Percentiles rank a stretch among this genome's conserved stretches.
Conservation (phyloP, 2,113 vertebrate species). For the Bos indicus region DNA sequence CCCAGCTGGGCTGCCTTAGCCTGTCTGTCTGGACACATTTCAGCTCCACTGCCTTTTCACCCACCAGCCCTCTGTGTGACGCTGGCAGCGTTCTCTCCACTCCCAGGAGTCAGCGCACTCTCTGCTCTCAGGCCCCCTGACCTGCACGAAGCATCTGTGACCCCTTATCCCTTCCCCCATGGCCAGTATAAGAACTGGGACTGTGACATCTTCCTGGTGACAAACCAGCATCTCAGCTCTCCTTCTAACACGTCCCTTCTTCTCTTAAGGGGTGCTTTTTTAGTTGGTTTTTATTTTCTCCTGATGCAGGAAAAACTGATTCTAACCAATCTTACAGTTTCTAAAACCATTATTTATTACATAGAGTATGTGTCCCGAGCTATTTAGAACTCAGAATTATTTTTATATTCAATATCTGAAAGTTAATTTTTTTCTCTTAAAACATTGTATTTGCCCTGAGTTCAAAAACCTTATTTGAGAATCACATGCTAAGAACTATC, state of each 20-base stretch:
- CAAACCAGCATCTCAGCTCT: background rate
- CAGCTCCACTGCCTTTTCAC: background rate
- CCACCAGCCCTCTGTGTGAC: background rate
- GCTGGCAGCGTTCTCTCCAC: too few species aligned
- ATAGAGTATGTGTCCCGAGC: background rate
- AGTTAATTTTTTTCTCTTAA: background rate
- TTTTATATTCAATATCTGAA: background rate
- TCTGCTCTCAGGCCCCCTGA: background rate
- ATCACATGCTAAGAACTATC: background rate
- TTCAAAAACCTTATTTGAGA: background rate
- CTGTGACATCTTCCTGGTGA: background rate
- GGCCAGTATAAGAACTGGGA: background rate
- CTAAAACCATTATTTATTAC: background rate
- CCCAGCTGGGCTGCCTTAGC: background rate
- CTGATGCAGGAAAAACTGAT: background rate
- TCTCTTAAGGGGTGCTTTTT: background rate
- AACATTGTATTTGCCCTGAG: background rate
- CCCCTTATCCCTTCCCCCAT: background rate
- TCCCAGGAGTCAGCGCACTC: background rate
- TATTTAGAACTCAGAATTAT: background rate
- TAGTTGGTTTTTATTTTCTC: background rate
- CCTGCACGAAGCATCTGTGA: rapidly evolving
- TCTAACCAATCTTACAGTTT: background rate
- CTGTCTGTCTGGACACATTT: background rate
- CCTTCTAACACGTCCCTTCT: background rate